phyloP scores from a whole-genome alignment of 1,140 invertebrate genomes.

The Bombus vancouverensis region DNA sequence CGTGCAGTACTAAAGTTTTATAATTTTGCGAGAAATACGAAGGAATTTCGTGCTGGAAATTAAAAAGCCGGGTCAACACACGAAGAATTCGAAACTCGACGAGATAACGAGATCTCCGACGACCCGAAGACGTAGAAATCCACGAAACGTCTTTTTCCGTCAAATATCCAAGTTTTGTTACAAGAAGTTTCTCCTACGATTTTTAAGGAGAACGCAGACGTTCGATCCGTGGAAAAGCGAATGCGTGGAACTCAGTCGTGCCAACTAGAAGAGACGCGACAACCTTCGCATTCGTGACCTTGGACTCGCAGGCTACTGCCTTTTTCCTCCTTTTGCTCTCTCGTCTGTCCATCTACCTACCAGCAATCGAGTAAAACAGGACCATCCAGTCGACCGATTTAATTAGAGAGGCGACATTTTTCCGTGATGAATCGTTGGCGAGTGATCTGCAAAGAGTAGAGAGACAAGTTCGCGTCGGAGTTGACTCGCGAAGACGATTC shows the following conservation, averaged over 20 bases:
- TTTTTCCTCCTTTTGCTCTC: not conserved
- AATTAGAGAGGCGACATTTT: conserved; percentile 58
- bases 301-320: conserved; percentile 66
- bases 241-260: conserved; percentile 53
- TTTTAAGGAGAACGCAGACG: too few relatives aligned
- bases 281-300: conserved; percentile 79
- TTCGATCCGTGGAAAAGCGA: too few relatives aligned
- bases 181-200: too few relatives aligned
- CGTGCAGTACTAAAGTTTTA: accelerated
- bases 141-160: too few relatives aligned
- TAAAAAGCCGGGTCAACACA: too few relatives aligned
- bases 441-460: not conserved
- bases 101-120: too few relatives aligned
- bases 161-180: accelerated
- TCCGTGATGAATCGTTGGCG: conserved; percentile 13
- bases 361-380: conserved; percentile 68
- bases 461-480: conserved; percentile 30
- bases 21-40: too few relatives aligned
- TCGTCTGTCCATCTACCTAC: conserved; percentile 31
- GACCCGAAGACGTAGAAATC: too few relatives aligned
- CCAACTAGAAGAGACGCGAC: conserved; percentile 66
- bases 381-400: conserved; percentile 53
- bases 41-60: too few relatives aligned
- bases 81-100: too few relatives aligned
- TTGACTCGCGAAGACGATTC: conserved; percentile 7